Evolutionary conservation across 2,888 invertebrate species (phyloP), one percentile per base, ranked within the genome.

Genomic region (Eupithecia subfuscata): DNA sequence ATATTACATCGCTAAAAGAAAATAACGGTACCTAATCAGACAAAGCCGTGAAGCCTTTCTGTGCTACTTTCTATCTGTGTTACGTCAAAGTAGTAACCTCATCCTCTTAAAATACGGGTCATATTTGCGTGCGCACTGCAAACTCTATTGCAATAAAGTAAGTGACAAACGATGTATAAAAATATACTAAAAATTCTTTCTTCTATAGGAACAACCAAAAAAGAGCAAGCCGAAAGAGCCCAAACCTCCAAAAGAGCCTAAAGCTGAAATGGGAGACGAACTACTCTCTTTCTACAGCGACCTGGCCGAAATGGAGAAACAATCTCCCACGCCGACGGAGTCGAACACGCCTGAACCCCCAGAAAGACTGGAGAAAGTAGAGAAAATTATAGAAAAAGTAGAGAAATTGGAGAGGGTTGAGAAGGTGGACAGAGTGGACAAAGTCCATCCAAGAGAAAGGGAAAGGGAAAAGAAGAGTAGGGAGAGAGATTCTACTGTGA

Each of bases 201-300:
- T 70, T 1, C 16, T 70, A 73, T 84, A 87, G 84, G 91, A 90
- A 75, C n/a, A 12, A n/a, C 81, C 84, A 5, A 67, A 45, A 22
- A 73, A 52, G 43, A 52, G 40, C 30, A n/a, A 64, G 22, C 14
- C 43, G 0, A 68, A 71, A 25, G 74, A 70, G 2, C 18, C 16
- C 14, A 77, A 73, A 68, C 77, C n/a, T 12, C 18, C 75, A 74
- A 84, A 87, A 82, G 91, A 89, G 74, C 80, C 85, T 3, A 91
- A 90, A 75, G 89, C 88, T 75, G 92, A 92, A 75, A 92, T 95
- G 18, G 92, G 93, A 30, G 95, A 95, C 37, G 95, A 95, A 75
- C 85, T 96, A 0, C 88, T 91, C 34, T 95, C 95, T 0, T 96
- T 96, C 89, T 96, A 96, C 90, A 95, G 90, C 79, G 96, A 95